Conservation (phyloP, 2,113 vertebrate species). For the Megatriorchis doriae region DNA sequence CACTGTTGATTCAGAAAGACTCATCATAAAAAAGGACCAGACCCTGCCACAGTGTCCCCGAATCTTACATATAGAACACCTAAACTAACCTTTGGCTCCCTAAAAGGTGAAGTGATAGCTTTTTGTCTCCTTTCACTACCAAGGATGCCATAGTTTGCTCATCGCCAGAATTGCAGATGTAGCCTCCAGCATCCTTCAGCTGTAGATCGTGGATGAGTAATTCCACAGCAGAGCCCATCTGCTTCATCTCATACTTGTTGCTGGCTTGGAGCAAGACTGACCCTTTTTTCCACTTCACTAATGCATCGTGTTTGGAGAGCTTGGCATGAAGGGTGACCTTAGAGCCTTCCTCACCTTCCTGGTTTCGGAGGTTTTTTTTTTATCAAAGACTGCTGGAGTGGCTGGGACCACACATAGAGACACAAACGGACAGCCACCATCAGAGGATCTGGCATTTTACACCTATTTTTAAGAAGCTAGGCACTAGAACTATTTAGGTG, state of each 20-base stretch:
- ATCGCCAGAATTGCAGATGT: background rate
- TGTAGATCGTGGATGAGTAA: background rate
- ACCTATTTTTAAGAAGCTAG: background rate
- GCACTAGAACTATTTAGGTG: background rate
- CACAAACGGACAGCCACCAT: background rate
- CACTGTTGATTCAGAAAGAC: background rate
- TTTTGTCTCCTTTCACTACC: background rate
- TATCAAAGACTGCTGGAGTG: background rate
- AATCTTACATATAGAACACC: too few relatives aligned
- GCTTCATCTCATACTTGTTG: constrained; percentile 24
- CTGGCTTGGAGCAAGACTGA: background rate
- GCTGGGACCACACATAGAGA: background rate
- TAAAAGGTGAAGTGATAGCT: background rate
- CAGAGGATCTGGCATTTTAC: background rate
- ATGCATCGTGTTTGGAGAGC: background rate
- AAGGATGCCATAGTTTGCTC: constrained; percentile 3
- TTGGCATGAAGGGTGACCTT: background rate
- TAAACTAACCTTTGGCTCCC: background rate
- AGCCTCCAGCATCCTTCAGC: background rate
- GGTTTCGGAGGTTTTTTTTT: background rate
- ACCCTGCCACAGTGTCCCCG: background rate
- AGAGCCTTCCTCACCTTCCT: background rate
- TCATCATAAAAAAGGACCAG: background rate
- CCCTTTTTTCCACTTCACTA: constrained; percentile 6
- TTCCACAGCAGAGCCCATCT: background rate